Conservation (phyloP, 2,113 vertebrate genomes). For the Phyllostomus hastatus region DNA sequence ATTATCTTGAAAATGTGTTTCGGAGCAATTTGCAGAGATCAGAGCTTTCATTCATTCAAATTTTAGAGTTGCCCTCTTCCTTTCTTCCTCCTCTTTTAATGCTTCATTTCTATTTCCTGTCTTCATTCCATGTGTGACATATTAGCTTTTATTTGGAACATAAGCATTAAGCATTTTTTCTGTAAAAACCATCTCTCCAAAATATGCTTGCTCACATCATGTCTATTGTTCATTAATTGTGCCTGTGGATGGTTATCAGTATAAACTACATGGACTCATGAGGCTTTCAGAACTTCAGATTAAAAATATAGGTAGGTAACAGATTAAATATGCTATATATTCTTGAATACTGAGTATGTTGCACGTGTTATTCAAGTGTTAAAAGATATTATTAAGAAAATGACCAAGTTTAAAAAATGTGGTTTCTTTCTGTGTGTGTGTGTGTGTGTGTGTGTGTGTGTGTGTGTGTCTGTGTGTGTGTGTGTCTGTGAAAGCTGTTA, state of each 20-base stretch:
- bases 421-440: not conserved
- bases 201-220: slow-evolving; percentile 54
- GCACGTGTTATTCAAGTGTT: slow-evolving; percentile 37
- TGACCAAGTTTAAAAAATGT: not conserved
- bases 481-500: not conserved
- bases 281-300: slow-evolving; percentile 49
- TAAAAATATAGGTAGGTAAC: slow-evolving; percentile 45
- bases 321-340: slow-evolving; percentile 32
- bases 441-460: not conserved
- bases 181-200: slow-evolving; percentile 47
- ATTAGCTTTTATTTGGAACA: slow-evolving; percentile 55
- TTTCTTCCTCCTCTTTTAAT: slow-evolving; percentile 53
- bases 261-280: slow-evolving; percentile 16
- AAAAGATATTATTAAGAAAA: slow-evolving; percentile 38
- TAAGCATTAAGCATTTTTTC: slow-evolving; percentile 46
- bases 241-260: slow-evolving; percentile 53
- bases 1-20: slow-evolving; percentile 47
- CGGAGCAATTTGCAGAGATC: not conserved
- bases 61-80: slow-evolving; percentile 40
- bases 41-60: slow-evolving; percentile 37
- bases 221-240: slow-evolving; percentile 60
- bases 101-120: slow-evolving; percentile 57
- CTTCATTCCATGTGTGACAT: slow-evolving; percentile 67
- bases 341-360: slow-evolving; percentile 22
- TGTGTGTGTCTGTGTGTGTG: not conserved